Evolutionary conservation across 2,888 invertebrate species (phyloP).

Genomic region (Macrophya annulata): DNA sequence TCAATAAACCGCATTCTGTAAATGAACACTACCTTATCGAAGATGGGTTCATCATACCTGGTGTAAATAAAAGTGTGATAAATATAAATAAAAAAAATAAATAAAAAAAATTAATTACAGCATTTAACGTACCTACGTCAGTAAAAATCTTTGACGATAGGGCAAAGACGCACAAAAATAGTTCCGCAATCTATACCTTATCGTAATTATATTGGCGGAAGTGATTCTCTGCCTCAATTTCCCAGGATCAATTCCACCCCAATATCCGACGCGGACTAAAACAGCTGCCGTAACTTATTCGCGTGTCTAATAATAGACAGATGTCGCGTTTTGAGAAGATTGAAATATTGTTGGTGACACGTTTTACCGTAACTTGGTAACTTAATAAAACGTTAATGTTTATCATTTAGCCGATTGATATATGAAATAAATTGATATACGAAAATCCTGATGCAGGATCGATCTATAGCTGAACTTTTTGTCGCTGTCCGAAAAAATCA

Average conservation of each 20-base stretch:
- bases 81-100: background rate
- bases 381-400: too few relatives aligned
- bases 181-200: background rate
- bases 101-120: background rate
- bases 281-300: background rate
- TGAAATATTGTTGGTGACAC: background rate
- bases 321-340: background rate
- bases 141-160: background rate
- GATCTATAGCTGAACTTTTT: background rate
- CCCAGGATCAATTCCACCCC: constrained; percentile 27
- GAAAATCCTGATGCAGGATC: too few relatives aligned
- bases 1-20: background rate
- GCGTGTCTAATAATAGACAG: background rate
- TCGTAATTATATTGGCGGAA: constrained; percentile 35
- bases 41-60: background rate
- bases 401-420: too few relatives aligned
- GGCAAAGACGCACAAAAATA: constrained; percentile 2
- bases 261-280: background rate
- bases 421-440: too few relatives aligned
- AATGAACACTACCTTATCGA: background rate
- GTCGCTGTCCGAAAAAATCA: background rate
- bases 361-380: background rate
- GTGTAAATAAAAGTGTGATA: background rate
- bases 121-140: background rate
- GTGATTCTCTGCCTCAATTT: constrained; percentile 19